phyloP scores from a whole-genome alignment of 1,140 invertebrate species.

The Scylla paramamosain region DNA sequence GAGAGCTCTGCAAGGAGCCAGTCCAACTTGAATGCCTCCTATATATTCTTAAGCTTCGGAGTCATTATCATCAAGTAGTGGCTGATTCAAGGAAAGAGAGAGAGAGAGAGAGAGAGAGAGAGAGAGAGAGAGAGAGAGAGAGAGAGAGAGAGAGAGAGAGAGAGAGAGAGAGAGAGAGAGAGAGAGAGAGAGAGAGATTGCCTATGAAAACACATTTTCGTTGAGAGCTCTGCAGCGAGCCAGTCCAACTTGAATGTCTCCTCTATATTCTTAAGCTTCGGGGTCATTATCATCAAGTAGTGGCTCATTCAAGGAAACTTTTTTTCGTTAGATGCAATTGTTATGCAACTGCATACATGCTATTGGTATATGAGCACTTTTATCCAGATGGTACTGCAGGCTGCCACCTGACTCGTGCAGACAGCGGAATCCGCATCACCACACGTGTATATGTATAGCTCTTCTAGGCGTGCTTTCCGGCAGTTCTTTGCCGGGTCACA shows the following conservation, averaged over 20 bases:
- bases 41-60: not conserved
- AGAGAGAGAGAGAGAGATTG: no score
- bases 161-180: no score
- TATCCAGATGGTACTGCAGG: slow-evolving; percentile 33
- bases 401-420: slow-evolving; percentile 44
- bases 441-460: slow-evolving; percentile 34
- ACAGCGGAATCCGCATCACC: slow-evolving; percentile 35
- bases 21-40: not conserved
- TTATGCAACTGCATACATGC: slow-evolving; percentile 56
- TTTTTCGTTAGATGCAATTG: not conserved
- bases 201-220: not conserved
- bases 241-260: not conserved
- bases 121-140: no score
- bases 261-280: not conserved
- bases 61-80: not conserved
- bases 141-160: no score
- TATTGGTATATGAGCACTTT: slow-evolving; percentile 45
- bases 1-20: not conserved
- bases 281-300: no score
- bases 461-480: no score
- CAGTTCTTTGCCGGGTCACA: no score
- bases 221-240: not conserved
- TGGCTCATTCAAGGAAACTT: not conserved
- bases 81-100: not conserved
- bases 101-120: no score